Percentiles rank a stretch among this genome's conserved stretches.
These are phyloP conservation scores for Dryobota labecula DNA, from an alignment of 2,888 invertebrate species.

Conservation along the genomic window DNA sequence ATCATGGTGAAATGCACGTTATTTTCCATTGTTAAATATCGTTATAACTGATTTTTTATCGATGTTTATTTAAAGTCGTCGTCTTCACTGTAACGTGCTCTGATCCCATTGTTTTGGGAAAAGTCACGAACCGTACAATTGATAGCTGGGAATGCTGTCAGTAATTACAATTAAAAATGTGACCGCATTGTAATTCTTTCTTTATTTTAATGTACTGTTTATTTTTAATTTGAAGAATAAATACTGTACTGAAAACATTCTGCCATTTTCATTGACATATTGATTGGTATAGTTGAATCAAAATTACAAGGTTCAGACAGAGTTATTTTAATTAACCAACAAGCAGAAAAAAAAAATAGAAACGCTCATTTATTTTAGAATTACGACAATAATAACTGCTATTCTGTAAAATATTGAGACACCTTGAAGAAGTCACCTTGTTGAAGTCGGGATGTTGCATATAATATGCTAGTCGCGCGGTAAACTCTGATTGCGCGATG, in stretches of 20 bases:
- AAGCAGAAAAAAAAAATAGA: not conserved
- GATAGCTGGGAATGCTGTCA: slow-evolving; percentile 75
- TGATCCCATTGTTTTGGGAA: slow-evolving; percentile 87
- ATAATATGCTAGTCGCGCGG: no score
- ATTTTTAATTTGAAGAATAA: slow-evolving; percentile 61
- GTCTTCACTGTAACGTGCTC: slow-evolving; percentile 75
- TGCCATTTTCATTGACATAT: slow-evolving; percentile 13
- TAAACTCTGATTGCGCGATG: no score
- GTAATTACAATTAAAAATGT: slow-evolving; percentile 80
- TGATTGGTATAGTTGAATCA: not conserved
- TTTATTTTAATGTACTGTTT: slow-evolving; percentile 66
- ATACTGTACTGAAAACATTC: not conserved
- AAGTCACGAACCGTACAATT: slow-evolving; percentile 86
- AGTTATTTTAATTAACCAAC: not conserved
- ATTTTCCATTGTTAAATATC: slow-evolving; percentile 72
- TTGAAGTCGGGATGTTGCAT: no score
- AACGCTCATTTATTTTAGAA: not conserved
- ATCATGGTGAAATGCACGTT: slow-evolving; percentile 58
- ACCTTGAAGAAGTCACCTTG: no score
- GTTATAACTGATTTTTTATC: slow-evolving; percentile 74
- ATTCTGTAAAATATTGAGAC: no score
- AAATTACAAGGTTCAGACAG: not conserved
- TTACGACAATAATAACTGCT: no score
- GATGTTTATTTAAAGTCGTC: slow-evolving; percentile 80
- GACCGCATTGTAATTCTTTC: slow-evolving; percentile 66